Evolutionary conservation across 2,113 vertebrate genomes (phyloP).

Genomic region (Gambusia affinis): DNA sequence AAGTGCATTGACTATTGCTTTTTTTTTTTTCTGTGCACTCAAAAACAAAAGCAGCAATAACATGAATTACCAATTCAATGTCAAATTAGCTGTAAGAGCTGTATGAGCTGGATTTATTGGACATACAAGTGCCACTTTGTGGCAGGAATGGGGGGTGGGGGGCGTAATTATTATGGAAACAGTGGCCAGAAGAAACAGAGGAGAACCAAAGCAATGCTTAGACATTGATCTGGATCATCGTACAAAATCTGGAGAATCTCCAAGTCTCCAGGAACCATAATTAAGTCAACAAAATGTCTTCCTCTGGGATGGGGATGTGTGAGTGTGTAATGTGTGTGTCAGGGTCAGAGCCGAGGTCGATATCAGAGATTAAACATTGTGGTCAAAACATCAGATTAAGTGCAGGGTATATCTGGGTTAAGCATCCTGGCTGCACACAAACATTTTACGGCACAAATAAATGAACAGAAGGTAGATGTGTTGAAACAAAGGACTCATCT

Average conservation of each 20-base stretch:
- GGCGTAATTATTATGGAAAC: background rate
- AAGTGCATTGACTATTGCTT: background rate
- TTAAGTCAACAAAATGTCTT: background rate
- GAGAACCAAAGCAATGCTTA: background rate
- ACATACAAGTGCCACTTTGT: background rate
- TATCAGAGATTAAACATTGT: conserved; percentile 39
- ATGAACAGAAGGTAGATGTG: background rate
- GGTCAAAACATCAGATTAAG: conserved; percentile 46
- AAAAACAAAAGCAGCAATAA: background rate
- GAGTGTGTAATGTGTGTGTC: background rate
- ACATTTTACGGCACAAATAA: background rate
- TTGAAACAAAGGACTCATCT: conserved; percentile 6
- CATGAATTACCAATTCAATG: background rate
- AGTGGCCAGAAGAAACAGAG: background rate
- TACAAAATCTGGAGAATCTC: background rate
- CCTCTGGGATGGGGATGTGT: background rate
- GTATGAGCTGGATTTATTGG: background rate
- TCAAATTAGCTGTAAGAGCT: background rate
- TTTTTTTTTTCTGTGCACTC: background rate
- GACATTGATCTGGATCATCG: background rate
- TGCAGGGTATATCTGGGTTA: conserved; percentile 11
- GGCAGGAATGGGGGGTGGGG: too few species aligned
- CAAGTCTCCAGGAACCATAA: background rate
- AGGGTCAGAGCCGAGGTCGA: conserved; percentile 14
- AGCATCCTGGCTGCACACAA: background rate